phyloP scores from a whole-genome alignment of 2,797 vertebrate species.

The Anguilla megastoma region DNA sequence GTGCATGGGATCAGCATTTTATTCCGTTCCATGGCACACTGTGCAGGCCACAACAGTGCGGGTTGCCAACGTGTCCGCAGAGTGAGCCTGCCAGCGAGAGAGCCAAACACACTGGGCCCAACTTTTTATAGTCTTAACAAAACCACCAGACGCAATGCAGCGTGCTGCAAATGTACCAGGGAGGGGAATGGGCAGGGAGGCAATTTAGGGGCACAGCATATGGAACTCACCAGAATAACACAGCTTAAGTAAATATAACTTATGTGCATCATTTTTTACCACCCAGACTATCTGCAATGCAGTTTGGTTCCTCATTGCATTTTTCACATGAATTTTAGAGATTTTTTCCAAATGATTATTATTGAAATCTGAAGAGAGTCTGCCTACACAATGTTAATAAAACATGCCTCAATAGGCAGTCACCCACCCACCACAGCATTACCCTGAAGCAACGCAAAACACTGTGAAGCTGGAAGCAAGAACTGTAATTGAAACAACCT shows the following conservation, averaged over 20 bases:
- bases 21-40: background rate
- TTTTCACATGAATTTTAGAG: background rate
- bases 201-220: background rate
- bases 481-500: constrained; percentile 8
- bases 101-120: background rate
- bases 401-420: background rate
- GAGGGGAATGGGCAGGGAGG: background rate
- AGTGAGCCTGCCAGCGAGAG: background rate
- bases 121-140: background rate
- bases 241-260: constrained; percentile 4
- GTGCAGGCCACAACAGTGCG: background rate
- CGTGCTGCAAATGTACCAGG: background rate
- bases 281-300: background rate
- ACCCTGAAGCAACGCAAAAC: background rate
- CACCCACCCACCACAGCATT: background rate
- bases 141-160: background rate
- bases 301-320: background rate
- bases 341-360: background rate
- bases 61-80: background rate
- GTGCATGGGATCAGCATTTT: background rate
- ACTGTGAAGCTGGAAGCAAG: background rate
- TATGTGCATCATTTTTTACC: background rate
- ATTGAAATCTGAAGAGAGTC: background rate
- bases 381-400: background rate
- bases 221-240: background rate